Evolutionary conservation across 2,113 vertebrate species (phyloP), one percentile per base, ranked within the genome.

Genomic region (Siniperca knerii): DNA sequence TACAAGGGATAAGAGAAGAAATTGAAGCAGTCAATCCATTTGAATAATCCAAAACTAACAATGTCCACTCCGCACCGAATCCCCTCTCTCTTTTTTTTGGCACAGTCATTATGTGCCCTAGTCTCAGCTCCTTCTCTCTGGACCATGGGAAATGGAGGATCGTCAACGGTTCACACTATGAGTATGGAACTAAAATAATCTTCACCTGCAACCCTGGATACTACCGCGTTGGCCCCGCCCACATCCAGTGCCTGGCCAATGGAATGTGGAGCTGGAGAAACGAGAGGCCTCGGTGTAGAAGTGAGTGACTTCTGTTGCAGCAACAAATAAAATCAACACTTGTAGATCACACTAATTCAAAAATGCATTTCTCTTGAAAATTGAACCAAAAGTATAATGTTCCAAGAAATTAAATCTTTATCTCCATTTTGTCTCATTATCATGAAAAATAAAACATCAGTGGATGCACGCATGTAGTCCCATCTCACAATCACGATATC

Each of bases 251-350:
- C 78, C 96, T 97, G 84, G 93, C 98, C 83, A 99, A 98, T 82
- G 98, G 98, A 37, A 97, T 96, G 12, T 99, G 98, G 98, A 99
- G 98, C 81, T 99, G 98, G 98, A 97, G 96, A 91, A 99, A 96
- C 20, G 98, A 98, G 86, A 93, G 98, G 15, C 98, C 98, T 18
- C 97, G 97, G 44, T 99, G 98, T 91, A 97, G 96, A 93, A 97
- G 98, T 99, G 90, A 96, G 94, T 92, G 35, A 40, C 52, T 54
- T 50, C 21, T 65, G 4, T 35, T 64, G 62, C 37, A 60, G 52
- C 52, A 55, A 1, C 37, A 54, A n/a, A 69, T n/a, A 42, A 29
- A 61, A 57, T 64, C 12, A 54, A 42, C 11, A 9, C 11, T 11
- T 60, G 21, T 46, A 8, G 4, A 50, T 42, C 12, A 58, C 44